Evolutionary conservation across 1,140 invertebrate species (phyloP).

Genomic region (Trinorchestia longiramus): DNA sequence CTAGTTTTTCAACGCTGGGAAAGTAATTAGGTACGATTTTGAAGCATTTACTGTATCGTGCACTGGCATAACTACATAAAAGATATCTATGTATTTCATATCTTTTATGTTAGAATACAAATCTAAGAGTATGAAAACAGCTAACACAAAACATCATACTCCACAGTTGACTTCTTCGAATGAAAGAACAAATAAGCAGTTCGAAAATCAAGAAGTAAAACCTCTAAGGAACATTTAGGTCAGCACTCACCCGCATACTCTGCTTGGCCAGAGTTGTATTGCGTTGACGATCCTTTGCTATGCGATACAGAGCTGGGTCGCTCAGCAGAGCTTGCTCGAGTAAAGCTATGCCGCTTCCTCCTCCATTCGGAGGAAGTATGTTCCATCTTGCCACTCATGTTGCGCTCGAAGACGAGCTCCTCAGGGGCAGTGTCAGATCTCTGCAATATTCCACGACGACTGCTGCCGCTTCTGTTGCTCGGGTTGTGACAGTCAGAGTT

Average conservation of each 20-base stretch:
- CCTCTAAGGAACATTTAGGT: not conserved
- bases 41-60: not conserved
- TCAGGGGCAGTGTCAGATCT: conserved; percentile 36
- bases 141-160: not conserved
- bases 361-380: conserved; percentile 9
- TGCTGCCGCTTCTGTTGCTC: not conserved
- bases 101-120: too few species aligned
- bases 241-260: conserved; percentile 13
- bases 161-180: not conserved
- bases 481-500: not conserved
- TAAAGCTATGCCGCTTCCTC: conserved; percentile 4
- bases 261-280: conserved; percentile 21
- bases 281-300: not conserved
- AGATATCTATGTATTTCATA: not conserved
- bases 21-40: not conserved
- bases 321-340: not conserved
- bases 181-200: not conserved
- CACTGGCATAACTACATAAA: not conserved
- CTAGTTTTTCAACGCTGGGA: not conserved
- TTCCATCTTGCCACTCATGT: not conserved
- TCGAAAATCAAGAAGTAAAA: not conserved
- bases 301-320: conserved; percentile 11
- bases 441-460: conserved; percentile 19
- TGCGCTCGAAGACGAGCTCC: not conserved
- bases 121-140: too few species aligned